phyloP scores from a whole-genome alignment of 2,888 invertebrate genomes.

The Agrenia bidenticulata region DNA sequence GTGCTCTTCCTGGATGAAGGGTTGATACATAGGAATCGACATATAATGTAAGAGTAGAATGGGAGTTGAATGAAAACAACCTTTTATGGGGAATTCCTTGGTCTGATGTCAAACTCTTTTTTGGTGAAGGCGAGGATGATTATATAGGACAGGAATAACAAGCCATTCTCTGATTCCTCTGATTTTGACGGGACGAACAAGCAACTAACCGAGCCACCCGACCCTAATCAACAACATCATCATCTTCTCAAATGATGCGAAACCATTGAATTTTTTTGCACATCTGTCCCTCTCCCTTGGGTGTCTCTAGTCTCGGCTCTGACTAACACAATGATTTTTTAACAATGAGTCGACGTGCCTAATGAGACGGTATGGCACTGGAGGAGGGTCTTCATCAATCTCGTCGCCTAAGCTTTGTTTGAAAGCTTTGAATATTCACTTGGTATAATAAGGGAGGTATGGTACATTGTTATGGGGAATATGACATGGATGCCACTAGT shows the following conservation, averaged over 20 bases:
- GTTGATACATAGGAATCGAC: slow-evolving; percentile 12
- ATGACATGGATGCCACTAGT: no score
- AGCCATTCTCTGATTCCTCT: neutral
- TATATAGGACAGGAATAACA: neutral
- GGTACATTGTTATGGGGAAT: no score
- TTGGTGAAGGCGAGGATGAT: neutral
- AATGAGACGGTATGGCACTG: no score
- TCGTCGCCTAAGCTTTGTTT: no score
- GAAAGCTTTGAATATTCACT: no score
- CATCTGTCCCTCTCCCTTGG: slow-evolving; percentile 17
- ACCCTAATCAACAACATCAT: slow-evolving; percentile 17
- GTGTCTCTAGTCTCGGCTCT: neutral
- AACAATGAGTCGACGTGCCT: no score
- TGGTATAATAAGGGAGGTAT: no score
- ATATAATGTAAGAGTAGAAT: no score
- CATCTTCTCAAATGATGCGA: slow-evolving; percentile 16
- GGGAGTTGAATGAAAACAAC: neutral
- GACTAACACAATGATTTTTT: no score
- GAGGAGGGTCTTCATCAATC: no score
- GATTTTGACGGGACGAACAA: slow-evolving; percentile 3
- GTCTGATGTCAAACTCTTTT: neutral
- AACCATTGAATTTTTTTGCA: slow-evolving; percentile 11
- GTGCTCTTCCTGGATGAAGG: slow-evolving; percentile 1
- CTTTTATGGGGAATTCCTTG: slow-evolving; percentile 11
- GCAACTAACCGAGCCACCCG: neutral